Percentiles rank a stretch among this genome's conserved stretches.
These are phyloP conservation scores for Acronicta psi DNA, from an alignment of 2,888 invertebrate species.

Conservation along the genomic window DNA sequence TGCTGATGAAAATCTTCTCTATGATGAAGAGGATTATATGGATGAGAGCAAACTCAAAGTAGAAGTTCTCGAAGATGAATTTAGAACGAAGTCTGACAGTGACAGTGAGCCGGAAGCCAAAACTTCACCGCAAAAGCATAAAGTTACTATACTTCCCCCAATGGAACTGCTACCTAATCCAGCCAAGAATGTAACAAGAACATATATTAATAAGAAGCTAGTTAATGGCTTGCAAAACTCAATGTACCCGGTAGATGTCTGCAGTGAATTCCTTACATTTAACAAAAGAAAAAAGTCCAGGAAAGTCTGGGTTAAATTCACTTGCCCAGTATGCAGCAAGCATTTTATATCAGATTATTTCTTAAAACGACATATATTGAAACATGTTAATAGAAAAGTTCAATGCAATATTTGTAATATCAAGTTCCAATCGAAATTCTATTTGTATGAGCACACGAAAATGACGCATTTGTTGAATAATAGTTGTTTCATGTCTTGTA, in stretches of 20 bases:
- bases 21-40: conserved; percentile 58
- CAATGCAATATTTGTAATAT: conserved; percentile 67
- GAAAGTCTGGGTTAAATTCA: conserved; percentile 62
- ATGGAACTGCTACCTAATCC: conserved; percentile 43
- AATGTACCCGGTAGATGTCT: conserved; percentile 60
- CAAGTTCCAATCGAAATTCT: conserved; percentile 74
- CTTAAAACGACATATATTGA: conserved; percentile 74
- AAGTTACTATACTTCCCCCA: neutral
- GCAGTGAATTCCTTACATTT: conserved; percentile 79
- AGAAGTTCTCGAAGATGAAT: conserved; percentile 84
- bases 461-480: conserved; percentile 68
- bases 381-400: conserved; percentile 67
- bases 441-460: conserved; percentile 77
- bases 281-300: conserved; percentile 68
- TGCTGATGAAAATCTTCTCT: conserved; percentile 58
- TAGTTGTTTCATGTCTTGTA: conserved; percentile 62
- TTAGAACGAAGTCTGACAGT: conserved; percentile 72
- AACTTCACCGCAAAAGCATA: conserved; percentile 1
- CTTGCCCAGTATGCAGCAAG: conserved; percentile 78
- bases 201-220: conserved; percentile 64
- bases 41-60: conserved; percentile 69
- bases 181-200: conserved; percentile 64
- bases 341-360: conserved; percentile 81
- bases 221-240: conserved; percentile 67
- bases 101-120: conserved; percentile 54